phyloP scores from a whole-genome alignment of 2,113 vertebrate genomes.

The Muscicapa adusta region DNA sequence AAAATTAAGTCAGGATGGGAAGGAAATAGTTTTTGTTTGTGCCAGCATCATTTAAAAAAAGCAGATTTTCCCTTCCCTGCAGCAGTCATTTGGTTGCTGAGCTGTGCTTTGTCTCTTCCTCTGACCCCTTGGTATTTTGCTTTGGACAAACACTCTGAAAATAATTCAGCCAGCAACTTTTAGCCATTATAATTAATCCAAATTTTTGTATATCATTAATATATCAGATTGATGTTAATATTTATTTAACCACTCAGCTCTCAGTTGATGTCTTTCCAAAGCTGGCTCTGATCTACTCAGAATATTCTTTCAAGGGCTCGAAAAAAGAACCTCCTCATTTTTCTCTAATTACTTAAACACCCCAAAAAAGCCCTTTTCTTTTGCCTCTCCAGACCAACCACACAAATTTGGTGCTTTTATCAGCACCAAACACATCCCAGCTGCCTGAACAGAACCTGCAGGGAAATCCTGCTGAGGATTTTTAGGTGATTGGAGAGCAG shows the following conservation, averaged over 20 bases:
- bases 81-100: neutral
- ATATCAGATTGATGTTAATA: too few relatives aligned
- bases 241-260: neutral
- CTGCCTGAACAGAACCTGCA: neutral
- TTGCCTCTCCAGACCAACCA: neutral
- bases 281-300: neutral
- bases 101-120: neutral
- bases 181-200: neutral
- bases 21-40: conserved; percentile 4
- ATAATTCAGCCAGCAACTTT: neutral
- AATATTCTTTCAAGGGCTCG: neutral
- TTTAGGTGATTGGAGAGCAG: neutral
- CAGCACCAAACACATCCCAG: neutral
- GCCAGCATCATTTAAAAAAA: neutral
- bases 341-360: neutral
- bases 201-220: neutral
- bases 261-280: neutral
- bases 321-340: neutral
- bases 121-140: neutral
- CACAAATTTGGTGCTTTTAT: neutral
- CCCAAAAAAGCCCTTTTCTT: neutral
- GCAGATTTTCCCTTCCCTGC: conserved; percentile 8
- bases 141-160: neutral
- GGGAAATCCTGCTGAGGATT: neutral
- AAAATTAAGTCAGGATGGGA: conserved; percentile 15